These are phyloP conservation scores for Pseudococcus longispinus DNA, from an alignment of 2,888 invertebrate genomes.

Conservation along the genomic window DNA sequence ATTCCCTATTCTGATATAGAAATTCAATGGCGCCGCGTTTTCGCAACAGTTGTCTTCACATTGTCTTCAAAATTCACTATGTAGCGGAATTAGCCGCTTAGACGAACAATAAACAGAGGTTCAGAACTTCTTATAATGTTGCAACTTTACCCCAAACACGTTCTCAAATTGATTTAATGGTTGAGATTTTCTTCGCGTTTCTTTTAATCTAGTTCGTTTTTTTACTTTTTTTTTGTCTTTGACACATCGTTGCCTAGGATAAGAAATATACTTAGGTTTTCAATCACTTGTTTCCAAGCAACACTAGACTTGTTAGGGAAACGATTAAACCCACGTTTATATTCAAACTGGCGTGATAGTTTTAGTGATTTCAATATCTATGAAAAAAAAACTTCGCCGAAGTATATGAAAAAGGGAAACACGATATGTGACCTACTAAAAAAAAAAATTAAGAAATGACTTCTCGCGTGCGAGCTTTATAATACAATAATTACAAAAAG, in stretches of 20 bases:
- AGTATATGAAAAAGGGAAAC: not conserved
- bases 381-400: not conserved
- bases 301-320: not conserved
- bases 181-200: not conserved
- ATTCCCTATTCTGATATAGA: conserved; percentile 20
- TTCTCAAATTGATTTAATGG: conserved; percentile 14
- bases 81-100: conserved; percentile 19
- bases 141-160: not conserved
- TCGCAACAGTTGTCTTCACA: conserved; percentile 27
- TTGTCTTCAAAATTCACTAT: conserved; percentile 29
- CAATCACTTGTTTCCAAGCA: not conserved
- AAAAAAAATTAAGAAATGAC: conserved; percentile 14
- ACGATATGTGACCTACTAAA: conserved; percentile 27
- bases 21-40: conserved; percentile 39
- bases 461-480: not conserved
- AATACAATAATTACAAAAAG: not conserved
- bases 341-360: not conserved
- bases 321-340: not conserved
- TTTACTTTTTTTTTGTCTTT: not conserved
- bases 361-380: not conserved
- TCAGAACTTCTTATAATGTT: conserved; percentile 12
- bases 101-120: not conserved
- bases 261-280: not conserved
- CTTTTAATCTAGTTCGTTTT: not conserved
- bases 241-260: not conserved